These are phyloP conservation scores for Antedon mediterranea DNA, from an alignment of 53 echinoderm and acorn worm species.

Conservation along the genomic window DNA sequence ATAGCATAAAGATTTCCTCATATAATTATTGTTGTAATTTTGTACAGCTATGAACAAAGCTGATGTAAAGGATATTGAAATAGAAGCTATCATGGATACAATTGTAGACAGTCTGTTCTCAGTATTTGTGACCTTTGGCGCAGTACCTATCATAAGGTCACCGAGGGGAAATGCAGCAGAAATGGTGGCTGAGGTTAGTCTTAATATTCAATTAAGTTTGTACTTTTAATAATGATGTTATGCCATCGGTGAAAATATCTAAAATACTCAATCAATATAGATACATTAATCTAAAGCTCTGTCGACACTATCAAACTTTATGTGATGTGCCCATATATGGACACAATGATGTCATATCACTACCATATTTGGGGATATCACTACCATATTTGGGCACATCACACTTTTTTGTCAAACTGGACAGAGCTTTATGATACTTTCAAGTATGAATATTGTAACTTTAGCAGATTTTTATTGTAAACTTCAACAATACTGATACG, in stretches of 20 bases:
- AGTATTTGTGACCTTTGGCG: constrained; percentile 87
- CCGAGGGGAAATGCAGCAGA: constrained; percentile 96
- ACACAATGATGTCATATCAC: too few species aligned
- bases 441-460: too few species aligned
- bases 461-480: too few species aligned
- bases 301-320: too few species aligned
- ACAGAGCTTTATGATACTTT: too few species aligned
- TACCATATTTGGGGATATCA: too few species aligned
- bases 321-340: too few species aligned
- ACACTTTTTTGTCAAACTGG: too few species aligned
- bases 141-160: constrained; percentile 87
- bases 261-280: too few species aligned
- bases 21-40: not conserved
- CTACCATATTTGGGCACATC: too few species aligned
- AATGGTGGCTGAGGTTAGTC: constrained; percentile 90
- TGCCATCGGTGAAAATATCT: constrained; percentile 28
- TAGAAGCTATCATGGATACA: constrained; percentile 91
- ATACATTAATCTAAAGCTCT: too few species aligned
- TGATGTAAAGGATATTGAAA: constrained; percentile 87
- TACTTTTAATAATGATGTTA: not conserved
- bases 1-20: not conserved
- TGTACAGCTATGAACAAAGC: constrained; percentile 75
- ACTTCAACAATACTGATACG: too few species aligned
- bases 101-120: constrained; percentile 90
- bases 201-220: not conserved